A percentile compares a stretch with the other conserved stretches of the same genome.
Evolutionary conservation across 1,140 invertebrate species (phyloP).

Genomic region (Euwallacea similis): DNA sequence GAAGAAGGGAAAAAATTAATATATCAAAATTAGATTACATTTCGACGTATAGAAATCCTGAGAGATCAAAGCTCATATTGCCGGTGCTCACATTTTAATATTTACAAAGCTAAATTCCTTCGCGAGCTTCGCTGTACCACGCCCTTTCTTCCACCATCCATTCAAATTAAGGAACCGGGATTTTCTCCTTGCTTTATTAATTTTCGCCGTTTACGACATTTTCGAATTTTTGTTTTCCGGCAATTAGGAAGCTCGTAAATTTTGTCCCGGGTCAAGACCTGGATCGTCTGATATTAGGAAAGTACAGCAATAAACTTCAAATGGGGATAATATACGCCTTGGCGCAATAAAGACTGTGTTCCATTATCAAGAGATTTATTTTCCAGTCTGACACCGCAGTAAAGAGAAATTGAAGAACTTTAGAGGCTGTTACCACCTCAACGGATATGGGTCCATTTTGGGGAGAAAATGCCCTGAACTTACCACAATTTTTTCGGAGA

Average conservation of each 20-base stretch:
- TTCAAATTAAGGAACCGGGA: slow-evolving; percentile 24
- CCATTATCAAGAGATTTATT: slow-evolving; percentile 27
- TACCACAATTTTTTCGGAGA: too few relatives aligned
- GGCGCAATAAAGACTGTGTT: slow-evolving; percentile 15
- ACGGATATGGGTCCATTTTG: too few relatives aligned
- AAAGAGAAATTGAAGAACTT: not conserved
- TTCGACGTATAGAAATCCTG: slow-evolving; percentile 1
- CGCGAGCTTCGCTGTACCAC: slow-evolving; percentile 4
- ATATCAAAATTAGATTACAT: slow-evolving; percentile 11
- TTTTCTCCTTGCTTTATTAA: slow-evolving; percentile 32
- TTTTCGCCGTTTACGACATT: slow-evolving; percentile 22
- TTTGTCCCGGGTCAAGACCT: slow-evolving; percentile 21
- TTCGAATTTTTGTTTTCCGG: slow-evolving; percentile 42
- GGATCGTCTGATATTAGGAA: slow-evolving; percentile 43
- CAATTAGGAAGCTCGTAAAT: slow-evolving; percentile 46
- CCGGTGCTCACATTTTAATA: slow-evolving; percentile 19
- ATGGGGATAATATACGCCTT: slow-evolving; percentile 39
- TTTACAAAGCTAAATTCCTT: slow-evolving; percentile 28
- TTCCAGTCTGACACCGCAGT: slow-evolving; percentile 5
- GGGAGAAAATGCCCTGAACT: too few relatives aligned
- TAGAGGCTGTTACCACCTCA: too few relatives aligned
- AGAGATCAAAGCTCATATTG: slow-evolving; percentile 30
- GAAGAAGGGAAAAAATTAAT: slow-evolving; percentile 16
- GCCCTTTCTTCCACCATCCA: slow-evolving; percentile 18
- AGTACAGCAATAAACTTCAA: slow-evolving; percentile 49